Evolutionary conservation across 2,113 vertebrate species (phyloP), one percentile per base, ranked within the genome.

Genomic region (Motacilla tschutschensis): DNA sequence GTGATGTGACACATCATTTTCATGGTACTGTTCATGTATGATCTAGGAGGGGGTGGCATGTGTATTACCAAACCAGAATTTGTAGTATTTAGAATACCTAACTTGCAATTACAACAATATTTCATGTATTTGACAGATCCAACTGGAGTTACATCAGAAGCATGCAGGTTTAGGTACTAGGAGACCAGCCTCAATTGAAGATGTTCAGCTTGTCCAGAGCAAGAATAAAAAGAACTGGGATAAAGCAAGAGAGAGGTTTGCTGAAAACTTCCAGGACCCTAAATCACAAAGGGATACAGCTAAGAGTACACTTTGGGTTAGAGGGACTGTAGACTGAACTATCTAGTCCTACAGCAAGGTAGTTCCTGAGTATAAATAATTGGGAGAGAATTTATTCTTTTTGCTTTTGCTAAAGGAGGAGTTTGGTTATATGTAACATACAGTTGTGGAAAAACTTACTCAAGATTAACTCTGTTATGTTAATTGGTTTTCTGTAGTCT

Each of bases 161-260:
- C 98, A 99, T 78, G 98, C 98, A 3, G 99, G 99, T 81, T 95
- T 99, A 88, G 99, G 99, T 36, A 92, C 97, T 10, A 96, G 95
- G n/a, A 95, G 83, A 17, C 70, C 96, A 33, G 33, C 97, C 40
- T 98, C 98, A 4, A 55, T 98, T n/a, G 98, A 99, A 64, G 96
- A 97, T 22, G 41, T 95, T 69, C 97, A 97, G 9, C 47, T 98
- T 55, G 85, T 91, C 59, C 97, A 94, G 60, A 98, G 95, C 62
- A 99, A 98, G 92, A 98, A 96, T 85, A 98, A 98, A 70, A 98
- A 97, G 93, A 99, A 99, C 93, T 99, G 99, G 99, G 98, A 99
- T 87, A 99, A 99, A 92, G 99, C 99, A 14, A 97, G 99, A 66
- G 98, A 99, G 84, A 97, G 99, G 70, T 99, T 98, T 87, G 97